phyloP scores from a whole-genome alignment of 2,113 vertebrate species.

The Neomonachus schauinslandi region DNA sequence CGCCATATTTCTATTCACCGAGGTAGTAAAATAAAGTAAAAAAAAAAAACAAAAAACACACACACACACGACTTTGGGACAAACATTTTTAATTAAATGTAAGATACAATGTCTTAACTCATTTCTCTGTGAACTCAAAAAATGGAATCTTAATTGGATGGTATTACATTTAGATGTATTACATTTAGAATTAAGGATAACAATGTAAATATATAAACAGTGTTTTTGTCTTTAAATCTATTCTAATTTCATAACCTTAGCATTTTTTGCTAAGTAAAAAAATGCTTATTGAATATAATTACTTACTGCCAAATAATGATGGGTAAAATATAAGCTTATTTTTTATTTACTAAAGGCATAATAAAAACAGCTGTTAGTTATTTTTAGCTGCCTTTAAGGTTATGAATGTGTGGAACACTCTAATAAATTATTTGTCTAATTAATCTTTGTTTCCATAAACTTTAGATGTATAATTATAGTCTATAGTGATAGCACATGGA shows the following conservation, averaged over 20 bases:
- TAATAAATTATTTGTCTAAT: constrained; percentile 49
- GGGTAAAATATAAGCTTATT: constrained; percentile 34
- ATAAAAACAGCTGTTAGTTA: constrained; percentile 29
- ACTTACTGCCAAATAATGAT: constrained; percentile 26
- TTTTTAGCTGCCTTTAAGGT: constrained; percentile 47
- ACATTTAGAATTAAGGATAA: background rate
- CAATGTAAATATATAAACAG: background rate
- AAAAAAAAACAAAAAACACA: background rate
- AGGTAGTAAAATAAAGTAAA: background rate
- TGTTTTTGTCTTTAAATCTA: background rate
- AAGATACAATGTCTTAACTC: background rate
- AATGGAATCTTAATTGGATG: background rate
- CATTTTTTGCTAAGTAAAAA: background rate
- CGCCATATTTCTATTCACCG: background rate
- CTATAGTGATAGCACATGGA: background rate
- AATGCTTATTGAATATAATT: background rate
- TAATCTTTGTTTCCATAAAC: constrained; percentile 56
- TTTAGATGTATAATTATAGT: constrained; percentile 9
- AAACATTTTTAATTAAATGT: background rate
- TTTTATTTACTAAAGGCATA: constrained; percentile 47
- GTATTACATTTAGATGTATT: background rate
- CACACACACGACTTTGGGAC: background rate
- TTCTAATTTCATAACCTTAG: background rate
- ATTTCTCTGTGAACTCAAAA: background rate
- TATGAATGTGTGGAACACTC: background rate